Evolutionary conservation across 1,140 invertebrate genomes (phyloP), one percentile per base, ranked within the genome.

Genomic region (Subanguina moxae): DNA sequence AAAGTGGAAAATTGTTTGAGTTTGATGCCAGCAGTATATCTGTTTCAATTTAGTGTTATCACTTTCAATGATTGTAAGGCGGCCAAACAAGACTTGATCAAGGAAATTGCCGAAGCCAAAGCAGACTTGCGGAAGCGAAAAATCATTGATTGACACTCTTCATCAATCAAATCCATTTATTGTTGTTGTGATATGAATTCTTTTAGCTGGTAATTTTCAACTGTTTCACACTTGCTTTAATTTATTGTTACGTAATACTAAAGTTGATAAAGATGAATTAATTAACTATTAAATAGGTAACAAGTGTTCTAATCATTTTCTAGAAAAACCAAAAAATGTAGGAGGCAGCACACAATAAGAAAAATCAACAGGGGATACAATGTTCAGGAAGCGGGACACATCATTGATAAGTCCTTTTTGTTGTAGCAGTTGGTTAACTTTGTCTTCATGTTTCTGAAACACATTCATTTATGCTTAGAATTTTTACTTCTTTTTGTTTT

Each of bases 331-430:
- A 52, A 74, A 74, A 56, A 74, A 57, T 7, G 46, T 65, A 0
- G 72, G 65, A 8, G 73, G 74, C 57, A 75, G 76, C 25, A 56
- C 48, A 45, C 73, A 75, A 11, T 46, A 42, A n/a, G 62, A 56
- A n/a, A 52, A 17, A 56, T 75, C 73, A 17, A 75, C 70, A 27
- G 70, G 65, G 15, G 70, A 52, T 7, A 75, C 70, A 43, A 73
- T 75, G 64, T 75, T 75, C 13, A 75, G 59, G 19, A 75, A 56
- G 21, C 52, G 67, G 0, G 74, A 76, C 38, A 76, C 65, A 1
- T 70, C 65, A 42, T 76, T 75, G 57, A 76, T 45, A 21, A 75
- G 32, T 32, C 74, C 74, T 64, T 76, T 71, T 30, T 76, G 32
- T 46, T 76, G 64, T 15, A 75, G 70, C 21, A 76, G 28, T 38